Evolutionary conservation across 2,797 vertebrate species (phyloP), one percentile per base, ranked within the genome.

Genomic region (Smutsia gigantea): DNA sequence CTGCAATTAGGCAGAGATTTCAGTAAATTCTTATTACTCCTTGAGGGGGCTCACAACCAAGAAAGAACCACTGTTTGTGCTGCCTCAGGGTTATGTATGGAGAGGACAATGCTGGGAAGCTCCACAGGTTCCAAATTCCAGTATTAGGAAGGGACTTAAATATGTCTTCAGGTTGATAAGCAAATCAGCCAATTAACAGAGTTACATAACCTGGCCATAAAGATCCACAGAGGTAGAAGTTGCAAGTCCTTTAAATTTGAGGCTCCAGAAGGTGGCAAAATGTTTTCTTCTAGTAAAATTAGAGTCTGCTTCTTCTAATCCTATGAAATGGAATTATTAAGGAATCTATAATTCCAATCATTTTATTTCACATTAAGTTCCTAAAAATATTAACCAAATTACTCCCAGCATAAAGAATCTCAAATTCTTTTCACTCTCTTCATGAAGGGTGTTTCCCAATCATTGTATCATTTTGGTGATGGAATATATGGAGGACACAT

Each of bases 11-110:
- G 95, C 74, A 96, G 71, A 90, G 19, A 93, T 90, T 95, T 71
- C 53, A 98, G 23, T 63, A 94, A 97, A 95, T 93, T 96, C 94
- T 95, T 94, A 64, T 90, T 97, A 72, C 94, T 82, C n/a, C 84
- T 75, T 96, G 17, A 63, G 81, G 39, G 49, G 90, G 14, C 13
- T 64, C 89, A 90, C 63, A 77, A 61, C 34, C 29, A 55, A 90
- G 86, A 93, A 95, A 55, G 7, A 90, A 15, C 42, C 42, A 55
- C 29, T 0, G n/a, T 69, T 91, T 97, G 74, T 90, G 9, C 18
- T 85, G n/a, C 0, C 18, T 87, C 90, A 81, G 77, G 61, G n/a
- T 88, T 95, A 23, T 42, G 0, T 79, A 34, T n/a, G 27, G 0
- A 96, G 5, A 96, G 66, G 64, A 64, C 59, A 57, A 6, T 25